Conservation (phyloP, 2,113 vertebrate genomes). For the Phocoena sinus region DNA sequence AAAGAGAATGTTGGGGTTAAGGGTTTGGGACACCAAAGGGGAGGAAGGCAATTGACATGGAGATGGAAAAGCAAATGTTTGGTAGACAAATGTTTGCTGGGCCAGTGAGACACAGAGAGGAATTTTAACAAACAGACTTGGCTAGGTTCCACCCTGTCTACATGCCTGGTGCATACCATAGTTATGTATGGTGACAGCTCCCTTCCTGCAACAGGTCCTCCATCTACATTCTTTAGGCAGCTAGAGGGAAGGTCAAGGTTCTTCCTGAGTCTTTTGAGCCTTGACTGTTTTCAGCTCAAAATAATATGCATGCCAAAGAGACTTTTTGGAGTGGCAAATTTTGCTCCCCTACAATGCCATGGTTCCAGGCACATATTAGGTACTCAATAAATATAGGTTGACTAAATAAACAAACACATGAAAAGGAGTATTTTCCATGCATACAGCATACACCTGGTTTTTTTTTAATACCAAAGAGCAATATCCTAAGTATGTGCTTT, state of each 20-base stretch:
- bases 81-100: not conserved
- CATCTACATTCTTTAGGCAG: not conserved
- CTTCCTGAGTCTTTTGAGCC: not conserved
- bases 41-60: not conserved
- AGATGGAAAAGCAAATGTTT: not conserved
- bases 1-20: not conserved
- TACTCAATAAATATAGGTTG: not conserved
- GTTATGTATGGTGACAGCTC: not conserved
- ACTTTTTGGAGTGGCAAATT: not conserved
- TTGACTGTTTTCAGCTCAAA: not conserved
- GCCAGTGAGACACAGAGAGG: not conserved
- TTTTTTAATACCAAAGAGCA: not conserved
- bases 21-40: not conserved
- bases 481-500: not conserved
- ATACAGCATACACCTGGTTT: not conserved
- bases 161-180: too few relatives aligned
- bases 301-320: not conserved
- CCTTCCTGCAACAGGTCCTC: not conserved
- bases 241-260: not conserved
- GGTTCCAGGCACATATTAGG: not conserved
- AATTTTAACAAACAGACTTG: not conserved
- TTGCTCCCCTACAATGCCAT: not conserved
- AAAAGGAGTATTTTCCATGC: not conserved
- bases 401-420: constrained; percentile 6
- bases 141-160: not conserved